Evolutionary conservation across 2,888 invertebrate species (phyloP).

Genomic region (Noctua pronuba): DNA sequence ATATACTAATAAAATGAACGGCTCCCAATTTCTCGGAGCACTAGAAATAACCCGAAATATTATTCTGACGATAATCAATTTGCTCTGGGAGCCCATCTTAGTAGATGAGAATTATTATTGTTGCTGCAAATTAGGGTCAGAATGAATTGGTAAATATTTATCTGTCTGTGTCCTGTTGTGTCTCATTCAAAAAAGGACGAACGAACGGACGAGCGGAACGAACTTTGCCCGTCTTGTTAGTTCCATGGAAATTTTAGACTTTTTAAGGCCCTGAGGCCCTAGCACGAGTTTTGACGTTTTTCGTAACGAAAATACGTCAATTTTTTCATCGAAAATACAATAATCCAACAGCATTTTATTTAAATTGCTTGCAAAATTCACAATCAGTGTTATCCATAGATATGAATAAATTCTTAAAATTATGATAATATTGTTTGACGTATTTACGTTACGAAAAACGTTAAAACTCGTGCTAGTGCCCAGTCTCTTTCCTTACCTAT

Average conservation of each 20-base stretch:
- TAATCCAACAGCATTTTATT: no score
- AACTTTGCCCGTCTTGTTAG: neutral
- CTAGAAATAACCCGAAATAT: constrained; percentile 42
- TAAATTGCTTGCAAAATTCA: no score
- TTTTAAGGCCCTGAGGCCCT: no score
- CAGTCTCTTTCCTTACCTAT: neutral
- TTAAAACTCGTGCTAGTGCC: no score
- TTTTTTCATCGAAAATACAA: no score
- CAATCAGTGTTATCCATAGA: no score
- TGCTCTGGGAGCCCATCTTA: constrained; percentile 15
- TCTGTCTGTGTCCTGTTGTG: neutral
- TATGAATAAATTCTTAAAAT: no score
- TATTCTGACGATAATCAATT: constrained; percentile 55
- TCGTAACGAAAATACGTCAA: no score
- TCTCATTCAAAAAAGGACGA: neutral
- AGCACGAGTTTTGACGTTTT: no score
- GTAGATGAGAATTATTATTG: constrained; percentile 24
- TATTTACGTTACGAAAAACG: no score
- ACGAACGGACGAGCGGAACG: no score
- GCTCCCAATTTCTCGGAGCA: constrained; percentile 45
- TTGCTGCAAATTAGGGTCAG: constrained; percentile 30
- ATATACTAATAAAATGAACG: constrained; percentile 45
- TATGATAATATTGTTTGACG: no score
- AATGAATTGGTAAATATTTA: constrained; percentile 20
- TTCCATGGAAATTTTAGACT: neutral